Percentiles rank a stretch among this genome's conserved stretches.
These are phyloP conservation scores for Drosophila melanica DNA, from an alignment of 1,140 invertebrate species.

Conservation along the genomic window DNA sequence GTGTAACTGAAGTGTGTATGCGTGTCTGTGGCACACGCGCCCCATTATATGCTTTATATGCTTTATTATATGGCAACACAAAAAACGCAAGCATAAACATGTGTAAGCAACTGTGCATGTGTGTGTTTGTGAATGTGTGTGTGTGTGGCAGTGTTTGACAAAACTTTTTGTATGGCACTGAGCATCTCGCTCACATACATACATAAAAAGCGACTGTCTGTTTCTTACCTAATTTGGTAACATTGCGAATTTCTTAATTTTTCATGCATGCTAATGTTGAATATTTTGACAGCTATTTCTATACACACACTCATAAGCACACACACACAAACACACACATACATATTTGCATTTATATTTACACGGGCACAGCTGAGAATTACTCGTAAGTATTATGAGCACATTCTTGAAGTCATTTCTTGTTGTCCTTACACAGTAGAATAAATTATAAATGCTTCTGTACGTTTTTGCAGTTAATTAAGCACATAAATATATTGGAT, in stretches of 20 bases:
- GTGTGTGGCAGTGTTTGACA: conserved; percentile 41
- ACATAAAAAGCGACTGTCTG: conserved; percentile 33
- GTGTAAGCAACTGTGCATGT: conserved; percentile 38
- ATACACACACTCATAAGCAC: neutral
- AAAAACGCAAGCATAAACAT: conserved; percentile 47
- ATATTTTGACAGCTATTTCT: conserved; percentile 70
- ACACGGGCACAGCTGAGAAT: neutral
- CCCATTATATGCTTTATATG: conserved; percentile 63
- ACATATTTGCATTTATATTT: neutral
- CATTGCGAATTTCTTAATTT: conserved; percentile 73
- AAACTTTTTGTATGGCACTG: conserved; percentile 41
- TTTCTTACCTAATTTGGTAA: conserved; percentile 63
- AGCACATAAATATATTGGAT: conserved; percentile 3
- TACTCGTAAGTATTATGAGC: conserved; percentile 21
- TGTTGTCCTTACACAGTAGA: neutral
- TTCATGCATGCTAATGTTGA: conserved; percentile 76
- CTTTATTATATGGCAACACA: conserved; percentile 59
- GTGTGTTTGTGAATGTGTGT: conserved; percentile 5
- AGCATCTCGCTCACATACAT: conserved; percentile 14
- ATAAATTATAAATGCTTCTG: conserved; percentile 33
- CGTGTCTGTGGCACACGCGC: conserved; percentile 63
- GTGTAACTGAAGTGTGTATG: conserved; percentile 47
- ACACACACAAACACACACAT: neutral
- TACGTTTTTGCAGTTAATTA: conserved; percentile 19
- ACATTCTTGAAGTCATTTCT: conserved; percentile 21